A percentile compares a stretch with the other conserved stretches of the same genome.
Conservation (phyloP, 2,113 vertebrate species). For the Raja brachyura region DNA sequence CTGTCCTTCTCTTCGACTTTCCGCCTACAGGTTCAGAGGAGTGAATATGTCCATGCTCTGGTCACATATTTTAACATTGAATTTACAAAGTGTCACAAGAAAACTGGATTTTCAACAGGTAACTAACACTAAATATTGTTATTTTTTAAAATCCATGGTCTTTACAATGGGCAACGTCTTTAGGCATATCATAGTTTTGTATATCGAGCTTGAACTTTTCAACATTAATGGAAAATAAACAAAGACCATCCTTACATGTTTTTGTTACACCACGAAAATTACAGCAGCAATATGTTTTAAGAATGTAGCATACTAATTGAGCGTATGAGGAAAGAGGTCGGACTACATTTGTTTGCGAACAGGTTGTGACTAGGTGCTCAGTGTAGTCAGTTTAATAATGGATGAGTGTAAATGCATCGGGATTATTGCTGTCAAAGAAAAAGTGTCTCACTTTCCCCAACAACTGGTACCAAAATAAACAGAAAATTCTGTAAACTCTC, state of each 20-base stretch:
- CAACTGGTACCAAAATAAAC: too few species aligned
- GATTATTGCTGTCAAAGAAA: too few species aligned
- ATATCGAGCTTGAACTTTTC: not conserved
- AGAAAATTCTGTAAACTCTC: too few species aligned
- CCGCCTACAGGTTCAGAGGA: slow-evolving; percentile 91
- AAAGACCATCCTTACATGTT: not conserved
- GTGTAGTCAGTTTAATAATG: too few species aligned
- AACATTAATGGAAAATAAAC: not conserved
- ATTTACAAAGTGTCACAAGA: slow-evolving; percentile 98
- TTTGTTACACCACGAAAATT: not conserved
- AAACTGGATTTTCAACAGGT: slow-evolving; percentile 96
- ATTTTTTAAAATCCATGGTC: not conserved
- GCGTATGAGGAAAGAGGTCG: too few species aligned
- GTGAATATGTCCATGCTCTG: slow-evolving; percentile 89
- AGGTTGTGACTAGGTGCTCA: too few species aligned
- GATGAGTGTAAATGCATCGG: too few species aligned
- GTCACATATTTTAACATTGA: slow-evolving; percentile 97
- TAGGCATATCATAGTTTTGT: not conserved
- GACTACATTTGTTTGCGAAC: too few species aligned
- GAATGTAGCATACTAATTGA: too few species aligned
- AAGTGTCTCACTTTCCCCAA: too few species aligned
- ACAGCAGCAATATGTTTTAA: not conserved
- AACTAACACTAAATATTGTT: slow-evolving; percentile 35
- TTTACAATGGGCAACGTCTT: too few species aligned
- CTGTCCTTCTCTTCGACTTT: slow-evolving; percentile 84